Evolutionary conservation across 2,113 vertebrate genomes (phyloP), one percentile per base, ranked within the genome.

Genomic region (Aepyceros melampus): DNA sequence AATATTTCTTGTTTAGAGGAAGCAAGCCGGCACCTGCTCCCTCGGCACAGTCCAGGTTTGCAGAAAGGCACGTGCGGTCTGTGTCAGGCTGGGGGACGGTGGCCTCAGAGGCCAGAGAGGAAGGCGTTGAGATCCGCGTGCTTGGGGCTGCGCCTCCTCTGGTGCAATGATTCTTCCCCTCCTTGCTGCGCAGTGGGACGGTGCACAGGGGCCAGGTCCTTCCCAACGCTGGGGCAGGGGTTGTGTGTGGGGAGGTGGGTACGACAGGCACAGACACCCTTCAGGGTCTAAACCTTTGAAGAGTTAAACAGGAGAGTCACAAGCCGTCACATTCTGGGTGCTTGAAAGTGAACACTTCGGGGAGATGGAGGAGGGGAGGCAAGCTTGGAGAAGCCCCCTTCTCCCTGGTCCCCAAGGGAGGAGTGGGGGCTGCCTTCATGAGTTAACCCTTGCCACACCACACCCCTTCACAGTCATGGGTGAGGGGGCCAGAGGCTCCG

Each of bases 51-150:
- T 92, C 91, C 83, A 53, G 82, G 60, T 97, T 49, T 92, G 91
- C 36, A 62, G 85, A 97, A 99, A 99, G 99, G 99, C 98, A 99
- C 99, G 0, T 0, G 1, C 6, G 94, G 91, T 51, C 10, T 21
- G 87, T 51, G 7, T 89, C 12, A 2, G 64, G 31, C 60, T 6
- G 45, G 92, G 31, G 12, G 71, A 40, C 7, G 11, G 7, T 0
- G 1, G 25, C 53, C 31, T 14, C 5, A 11, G 36, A 92, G 47
- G 89, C 62, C 47, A 33, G 81, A 16, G 51, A 33, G 58, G 51
- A 78, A 89, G 0, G 49, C 11, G 2, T 47, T 58, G 33, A 49
- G 7, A 6, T 25, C 43, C 3, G 29, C 29, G n/a, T n/a, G 7
- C 10, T 1, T 6, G 23, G 71, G 23, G n/a, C 55, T 53, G 8